Base-by-base conservation (phyloP, 2,888 invertebrate genomes). In the Lissocephala sabroskyi region DNA sequence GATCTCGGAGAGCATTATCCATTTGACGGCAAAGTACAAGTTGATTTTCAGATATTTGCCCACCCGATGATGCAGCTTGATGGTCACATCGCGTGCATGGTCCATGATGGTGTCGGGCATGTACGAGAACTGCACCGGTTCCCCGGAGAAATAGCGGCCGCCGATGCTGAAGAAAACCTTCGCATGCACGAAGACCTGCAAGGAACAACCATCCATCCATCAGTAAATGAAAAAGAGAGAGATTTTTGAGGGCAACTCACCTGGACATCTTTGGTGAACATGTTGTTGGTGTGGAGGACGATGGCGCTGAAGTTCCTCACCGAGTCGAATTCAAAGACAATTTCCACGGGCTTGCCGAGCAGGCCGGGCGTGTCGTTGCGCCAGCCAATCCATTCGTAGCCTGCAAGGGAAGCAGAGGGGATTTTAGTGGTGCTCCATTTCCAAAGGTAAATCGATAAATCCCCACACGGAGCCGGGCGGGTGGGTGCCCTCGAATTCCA, bases 301-400 rank as follows among this genome's bases (percentile, higher is more conserved):
- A 92, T 89, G 45, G 90, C 89, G 41, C 91, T 89, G 84, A 94
- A 94, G 84, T 93, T 93, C 52, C 92, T 86, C 43, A 90, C 88
- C 60, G 87, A 87, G 83, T 93, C 92, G 84, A 94, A 94, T 82
- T 92, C 91, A 83, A 94, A 94, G 37, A 89, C 86, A 52, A 94
- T 88, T 82, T 92, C 91, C 26, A 94, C 87, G 11, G 90, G 90
- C 62, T 87, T 87, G 41, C 89, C 89, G 44, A 87, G 79, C 84
- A 88, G 86, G 33, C 87, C 88, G 28, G 87, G 86, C 11, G 89
- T 88, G 79, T 91, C 90, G 73, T 90, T 91, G 71, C 89, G 87
- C 94, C 94, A 94, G 43, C 94, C 94, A 41, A 94, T 89, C 94
- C 94, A 94, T 82, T 92, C 92, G 81, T 92, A 92, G 52, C 92